Evolutionary conservation across 2,888 invertebrate genomes (phyloP), one percentile per base, ranked within the genome.

Genomic region (Erebia ligea): DNA sequence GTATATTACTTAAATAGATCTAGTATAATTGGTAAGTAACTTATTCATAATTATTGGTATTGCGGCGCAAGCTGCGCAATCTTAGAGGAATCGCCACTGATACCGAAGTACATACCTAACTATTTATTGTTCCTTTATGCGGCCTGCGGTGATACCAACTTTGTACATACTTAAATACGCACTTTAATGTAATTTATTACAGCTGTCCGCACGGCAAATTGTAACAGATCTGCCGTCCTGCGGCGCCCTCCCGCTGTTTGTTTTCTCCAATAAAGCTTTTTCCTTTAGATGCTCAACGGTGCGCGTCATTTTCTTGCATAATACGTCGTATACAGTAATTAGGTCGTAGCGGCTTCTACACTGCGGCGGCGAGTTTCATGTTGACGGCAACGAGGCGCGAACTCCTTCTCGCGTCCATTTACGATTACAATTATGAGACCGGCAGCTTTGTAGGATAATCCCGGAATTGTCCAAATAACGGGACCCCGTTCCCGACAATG

Each of bases 331-430:
- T n/a, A 71, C 78, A 76, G 83, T 90, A 92, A 91, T 92, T 89
- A 90, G 86, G 76, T 76, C 78, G 80, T 72, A 72, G 80, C 89
- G 89, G 88, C 84, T 77, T 81, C 88, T 90, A 90, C 88, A 81
- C 34, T 73, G 73, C 77, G 64, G 79, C 85, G 83, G 83, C 78
- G 73, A 77, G 77, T 82, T 87, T 85, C 81, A 84, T 83, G 86
- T 83, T 84, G 89, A 86, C 87, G 86, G 86, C 91, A 91, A 72
- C 87, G 87, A 92, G 88, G 91, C 92, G 92, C 90, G 91, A 92
- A 90, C 82, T 81, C 83, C 83, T 86, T 86, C 87, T 85, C 86
- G 87, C 86, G 83, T 86, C 87, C 84, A 86, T 87, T 83, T 84
- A 80, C 79, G 77, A 76, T 77, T 75, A 78, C 79, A 78, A 76